These are phyloP conservation scores for Bucorvus abyssinicus DNA, from an alignment of 2,797 vertebrate genomes.

Conservation along the genomic window DNA sequence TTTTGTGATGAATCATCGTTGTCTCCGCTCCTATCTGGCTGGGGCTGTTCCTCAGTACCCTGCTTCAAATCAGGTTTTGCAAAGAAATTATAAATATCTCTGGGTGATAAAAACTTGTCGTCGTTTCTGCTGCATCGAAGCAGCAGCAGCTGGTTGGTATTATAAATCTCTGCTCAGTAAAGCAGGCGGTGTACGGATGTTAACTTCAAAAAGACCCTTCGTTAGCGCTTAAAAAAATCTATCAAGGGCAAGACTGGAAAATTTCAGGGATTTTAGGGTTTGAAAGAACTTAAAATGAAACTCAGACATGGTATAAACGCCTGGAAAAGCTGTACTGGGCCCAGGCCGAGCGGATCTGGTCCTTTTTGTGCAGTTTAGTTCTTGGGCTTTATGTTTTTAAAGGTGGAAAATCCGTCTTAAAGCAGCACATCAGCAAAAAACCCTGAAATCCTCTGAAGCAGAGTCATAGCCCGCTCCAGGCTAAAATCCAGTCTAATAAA, in stretches of 20 bases:
- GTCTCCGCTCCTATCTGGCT: not conserved
- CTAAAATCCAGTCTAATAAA: slow-evolving; percentile 14
- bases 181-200: not conserved
- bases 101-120: not conserved
- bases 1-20: slow-evolving; percentile 39
- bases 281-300: not conserved
- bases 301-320: not conserved
- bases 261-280: not conserved
- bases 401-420: slow-evolving; percentile 1
- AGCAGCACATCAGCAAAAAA: accelerated
- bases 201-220: not conserved
- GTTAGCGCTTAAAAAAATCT: not conserved
- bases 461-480: not conserved
- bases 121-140: not conserved
- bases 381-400: not conserved
- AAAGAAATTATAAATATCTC: not conserved
- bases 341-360: not conserved
- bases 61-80: not conserved
- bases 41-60: not conserved
- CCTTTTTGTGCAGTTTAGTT: not conserved
- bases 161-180: not conserved
- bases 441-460: not conserved
- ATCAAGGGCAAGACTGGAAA: not conserved
- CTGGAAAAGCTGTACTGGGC: not conserved
- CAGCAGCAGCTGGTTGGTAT: not conserved